Conservation (phyloP, 1,140 invertebrate species). For the Euura lappo region DNA sequence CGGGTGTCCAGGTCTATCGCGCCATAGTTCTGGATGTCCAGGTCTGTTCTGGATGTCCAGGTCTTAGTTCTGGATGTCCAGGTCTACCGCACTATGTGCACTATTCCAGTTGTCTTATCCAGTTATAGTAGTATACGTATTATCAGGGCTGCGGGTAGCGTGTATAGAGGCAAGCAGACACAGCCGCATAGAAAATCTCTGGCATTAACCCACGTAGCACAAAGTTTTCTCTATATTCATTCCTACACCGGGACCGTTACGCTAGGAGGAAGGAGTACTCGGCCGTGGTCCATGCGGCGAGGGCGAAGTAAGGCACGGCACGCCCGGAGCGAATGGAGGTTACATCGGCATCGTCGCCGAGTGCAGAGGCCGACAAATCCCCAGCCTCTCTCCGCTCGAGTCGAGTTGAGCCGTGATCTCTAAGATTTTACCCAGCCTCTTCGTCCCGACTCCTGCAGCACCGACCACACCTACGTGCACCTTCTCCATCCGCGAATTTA, state of each 20-base stretch:
- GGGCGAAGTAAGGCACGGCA: conserved; percentile 29
- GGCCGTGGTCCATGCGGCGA: conserved; percentile 14
- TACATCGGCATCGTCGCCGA: conserved; percentile 9
- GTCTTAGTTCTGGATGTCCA: too few relatives aligned
- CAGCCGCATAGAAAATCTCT: too few relatives aligned
- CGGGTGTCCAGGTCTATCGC: too few relatives aligned
- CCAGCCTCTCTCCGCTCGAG: not conserved
- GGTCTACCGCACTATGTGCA: too few relatives aligned
- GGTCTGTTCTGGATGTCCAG: too few relatives aligned
- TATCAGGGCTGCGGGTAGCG: not conserved
- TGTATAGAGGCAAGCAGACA: not conserved
- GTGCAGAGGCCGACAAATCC: not conserved
- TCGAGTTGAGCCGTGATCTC: too few relatives aligned
- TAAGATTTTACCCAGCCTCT: not conserved
- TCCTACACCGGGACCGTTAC: conserved; percentile 22
- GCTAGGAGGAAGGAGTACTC: conserved; percentile 22
- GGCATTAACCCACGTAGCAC: too few relatives aligned
- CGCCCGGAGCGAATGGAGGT: conserved; percentile 30
- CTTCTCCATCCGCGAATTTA: not conserved
- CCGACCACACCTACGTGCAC: not conserved
- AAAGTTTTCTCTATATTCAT: too few relatives aligned
- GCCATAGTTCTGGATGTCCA: too few relatives aligned
- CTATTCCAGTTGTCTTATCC: too few relatives aligned
- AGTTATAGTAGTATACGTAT: too few relatives aligned
- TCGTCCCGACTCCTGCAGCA: not conserved